Evolutionary conservation across 1,140 invertebrate species (phyloP).

Genomic region (Temnothorax nylanderi): DNA sequence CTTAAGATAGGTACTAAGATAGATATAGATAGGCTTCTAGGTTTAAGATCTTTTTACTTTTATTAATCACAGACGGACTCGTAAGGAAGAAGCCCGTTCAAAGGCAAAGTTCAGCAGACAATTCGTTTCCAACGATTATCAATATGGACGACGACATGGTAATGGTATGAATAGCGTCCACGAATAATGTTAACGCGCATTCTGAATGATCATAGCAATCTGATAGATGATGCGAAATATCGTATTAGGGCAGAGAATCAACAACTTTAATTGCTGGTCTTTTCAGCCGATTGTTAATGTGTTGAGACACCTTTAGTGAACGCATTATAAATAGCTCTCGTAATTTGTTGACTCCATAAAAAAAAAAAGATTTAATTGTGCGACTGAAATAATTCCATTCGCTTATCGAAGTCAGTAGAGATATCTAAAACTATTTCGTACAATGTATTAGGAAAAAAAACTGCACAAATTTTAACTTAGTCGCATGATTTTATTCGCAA

Average conservation of each 20-base stretch:
- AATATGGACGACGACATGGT: constrained; percentile 85
- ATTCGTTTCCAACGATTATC: constrained; percentile 82
- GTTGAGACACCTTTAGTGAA: constrained; percentile 75
- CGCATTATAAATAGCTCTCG: constrained; percentile 79
- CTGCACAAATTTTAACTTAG: constrained; percentile 64
- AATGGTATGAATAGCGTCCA: constrained; percentile 82
- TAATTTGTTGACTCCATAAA: constrained; percentile 78
- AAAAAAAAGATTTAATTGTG: constrained; percentile 71
- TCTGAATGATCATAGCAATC: constrained; percentile 49
- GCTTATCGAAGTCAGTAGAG: constrained; percentile 42
- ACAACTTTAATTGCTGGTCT: constrained; percentile 64
- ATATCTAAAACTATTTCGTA: constrained; percentile 41
- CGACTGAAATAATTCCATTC: constrained; percentile 53
- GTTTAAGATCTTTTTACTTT: constrained; percentile 26
- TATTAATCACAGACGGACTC: constrained; percentile 79
- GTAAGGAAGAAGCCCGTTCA: constrained; percentile 83
- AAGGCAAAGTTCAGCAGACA: constrained; percentile 84
- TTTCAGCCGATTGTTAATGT: constrained; percentile 67
- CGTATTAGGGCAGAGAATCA: constrained; percentile 59
- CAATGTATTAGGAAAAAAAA: constrained; percentile 36
- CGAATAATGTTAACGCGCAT: constrained; percentile 12
- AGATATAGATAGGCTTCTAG: constrained; percentile 22
- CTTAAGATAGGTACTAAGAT: constrained; percentile 1
- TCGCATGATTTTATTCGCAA: constrained; percentile 62
- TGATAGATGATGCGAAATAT: constrained; percentile 65